Base-by-base conservation (phyloP, 2,888 invertebrate species). In the Thumatha senex region DNA sequence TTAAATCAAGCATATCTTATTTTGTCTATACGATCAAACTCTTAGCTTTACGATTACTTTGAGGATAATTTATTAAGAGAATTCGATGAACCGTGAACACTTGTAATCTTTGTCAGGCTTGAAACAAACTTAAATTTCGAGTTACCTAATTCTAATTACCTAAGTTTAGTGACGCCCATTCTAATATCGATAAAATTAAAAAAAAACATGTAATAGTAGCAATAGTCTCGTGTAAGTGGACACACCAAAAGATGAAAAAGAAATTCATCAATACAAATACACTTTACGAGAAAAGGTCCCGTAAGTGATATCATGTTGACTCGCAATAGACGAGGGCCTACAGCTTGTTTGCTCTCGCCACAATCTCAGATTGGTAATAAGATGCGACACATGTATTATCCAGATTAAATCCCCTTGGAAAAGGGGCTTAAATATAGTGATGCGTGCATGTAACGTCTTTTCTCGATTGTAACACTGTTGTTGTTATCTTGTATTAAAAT, bases 381-480 rank as follows among this genome's bases (percentile, higher is more conserved):
- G 89, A 89, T 87, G 87, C 86, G 90, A 89, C 89, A 89, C 84
- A 85, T 85, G 88, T 87, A 86, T 87, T 88, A 89, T 87, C 82
- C 82, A 80, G 83, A 87, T 86, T 88, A 86, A 84, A 87, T 82
- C 88, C 87, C 82, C 75, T 63, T 69, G 74, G 83, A 82, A 80
- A 81, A 78, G 81, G 81, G 82, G 81, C 82, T 86, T 83, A 83
- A 68, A 74, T 71, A 63, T 86, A 86, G 86, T 84, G 86, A 82
- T 85, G 84, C 78, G 74, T 71, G 73, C 72, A 65, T 72, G 70
- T 24, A 24, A 72, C 72, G 59, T 63, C 63, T 49, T 47, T 62
- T 53, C 46, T 41, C 58, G 53, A 64, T 56, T 53, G 58, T 58
- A 72, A 71, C 67, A 70, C 71, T 53, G 45, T 49, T 52, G 53